These are phyloP conservation scores for Hippasteria phrygiana DNA, from an alignment of 53 echinoderm and acorn worm species.

Conservation along the genomic window DNA sequence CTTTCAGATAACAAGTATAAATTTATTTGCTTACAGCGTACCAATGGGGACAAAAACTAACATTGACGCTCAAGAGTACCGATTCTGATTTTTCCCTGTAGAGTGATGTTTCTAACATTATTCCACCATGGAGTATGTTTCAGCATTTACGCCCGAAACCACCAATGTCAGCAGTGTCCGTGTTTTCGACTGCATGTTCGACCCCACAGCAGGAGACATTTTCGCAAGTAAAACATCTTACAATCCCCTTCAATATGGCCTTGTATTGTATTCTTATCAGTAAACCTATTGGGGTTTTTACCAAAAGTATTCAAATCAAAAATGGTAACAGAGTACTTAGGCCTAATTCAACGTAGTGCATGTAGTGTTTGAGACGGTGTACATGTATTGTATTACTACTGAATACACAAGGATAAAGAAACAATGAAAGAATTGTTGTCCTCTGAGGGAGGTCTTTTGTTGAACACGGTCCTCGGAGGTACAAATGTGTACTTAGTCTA, in stretches of 20 bases:
- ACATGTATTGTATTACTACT: too few relatives aligned
- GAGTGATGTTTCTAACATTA: background rate
- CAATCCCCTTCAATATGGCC: background rate
- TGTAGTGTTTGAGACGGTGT: too few relatives aligned
- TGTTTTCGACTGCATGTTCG: slow-evolving; percentile 16
- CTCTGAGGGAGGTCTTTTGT: too few relatives aligned
- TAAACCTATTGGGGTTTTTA: background rate
- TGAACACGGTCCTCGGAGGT: too few relatives aligned
- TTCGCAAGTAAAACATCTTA: slow-evolving; percentile 35
- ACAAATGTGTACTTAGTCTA: too few relatives aligned
- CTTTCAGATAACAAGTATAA: background rate
- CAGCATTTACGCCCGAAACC: background rate
- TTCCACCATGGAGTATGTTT: background rate
- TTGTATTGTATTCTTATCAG: background rate
- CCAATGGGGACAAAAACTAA: too few relatives aligned
- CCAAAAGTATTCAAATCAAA: too few relatives aligned
- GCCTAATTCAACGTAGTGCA: too few relatives aligned
- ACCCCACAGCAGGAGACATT: slow-evolving; percentile 33
- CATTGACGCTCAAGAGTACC: background rate
- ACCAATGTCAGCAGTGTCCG: background rate
- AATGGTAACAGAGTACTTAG: too few relatives aligned
- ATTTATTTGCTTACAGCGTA: background rate
- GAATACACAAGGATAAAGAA: too few relatives aligned
- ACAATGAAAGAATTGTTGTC: too few relatives aligned
- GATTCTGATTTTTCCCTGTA: background rate